Percentiles rank a stretch among this genome's conserved stretches.
These are phyloP conservation scores for Pheucticus melanocephalus DNA, from an alignment of 2,113 vertebrate species.

Conservation along the genomic window DNA sequence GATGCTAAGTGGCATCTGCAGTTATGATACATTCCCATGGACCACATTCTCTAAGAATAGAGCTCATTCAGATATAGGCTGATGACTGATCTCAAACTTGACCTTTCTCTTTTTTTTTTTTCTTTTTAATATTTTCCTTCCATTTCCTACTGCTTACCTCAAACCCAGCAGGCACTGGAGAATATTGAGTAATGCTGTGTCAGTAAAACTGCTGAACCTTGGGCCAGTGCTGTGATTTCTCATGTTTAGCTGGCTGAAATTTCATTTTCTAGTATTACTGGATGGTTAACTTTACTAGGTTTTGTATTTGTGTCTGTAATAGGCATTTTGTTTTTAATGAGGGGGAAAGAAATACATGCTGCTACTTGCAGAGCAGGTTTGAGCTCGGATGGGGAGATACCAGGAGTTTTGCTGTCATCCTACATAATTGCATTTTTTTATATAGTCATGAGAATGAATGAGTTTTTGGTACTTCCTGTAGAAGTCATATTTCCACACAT, in stretches of 20 bases:
- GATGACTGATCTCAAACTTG: neutral
- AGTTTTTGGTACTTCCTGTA: neutral
- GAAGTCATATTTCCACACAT: neutral
- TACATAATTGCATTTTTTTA: neutral
- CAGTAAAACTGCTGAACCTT: neutral
- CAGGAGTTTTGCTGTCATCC: neutral
- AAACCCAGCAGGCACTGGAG: neutral
- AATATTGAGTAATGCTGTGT: neutral
- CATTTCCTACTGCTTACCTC: neutral
- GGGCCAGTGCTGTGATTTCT: neutral
- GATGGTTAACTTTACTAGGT: neutral
- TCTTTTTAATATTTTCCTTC: neutral
- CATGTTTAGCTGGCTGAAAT: neutral
- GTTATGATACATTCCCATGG: neutral
- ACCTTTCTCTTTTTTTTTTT: neutral
- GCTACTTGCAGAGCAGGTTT: neutral
- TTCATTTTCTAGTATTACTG: neutral
- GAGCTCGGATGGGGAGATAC: neutral
- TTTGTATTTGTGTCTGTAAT: neutral
- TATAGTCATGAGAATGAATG: neutral
- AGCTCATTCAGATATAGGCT: neutral
- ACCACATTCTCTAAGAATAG: neutral
- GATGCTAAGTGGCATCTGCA: neutral
- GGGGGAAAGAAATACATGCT: neutral
- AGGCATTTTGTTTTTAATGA: neutral